phyloP scores from a whole-genome alignment of 2,797 vertebrate species.

The Florisuga fusca region DNA sequence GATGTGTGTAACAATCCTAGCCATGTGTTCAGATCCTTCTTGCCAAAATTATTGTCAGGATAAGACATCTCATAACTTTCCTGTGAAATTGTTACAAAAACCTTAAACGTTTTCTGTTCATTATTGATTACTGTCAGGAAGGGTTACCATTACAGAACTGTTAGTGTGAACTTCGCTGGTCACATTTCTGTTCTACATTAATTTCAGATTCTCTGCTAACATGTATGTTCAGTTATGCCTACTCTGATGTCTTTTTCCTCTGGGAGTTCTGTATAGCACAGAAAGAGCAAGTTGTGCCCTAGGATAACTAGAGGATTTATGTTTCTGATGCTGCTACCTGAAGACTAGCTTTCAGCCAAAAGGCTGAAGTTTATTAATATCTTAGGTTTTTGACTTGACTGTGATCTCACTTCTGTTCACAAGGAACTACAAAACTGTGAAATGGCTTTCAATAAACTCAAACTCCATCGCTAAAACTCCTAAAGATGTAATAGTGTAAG shows the following conservation, averaged over 20 bases:
- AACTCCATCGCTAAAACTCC: background rate
- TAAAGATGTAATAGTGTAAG: background rate
- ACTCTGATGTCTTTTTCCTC: background rate
- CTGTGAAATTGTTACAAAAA: background rate
- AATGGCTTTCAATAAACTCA: background rate
- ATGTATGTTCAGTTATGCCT: background rate
- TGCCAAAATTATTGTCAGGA: background rate
- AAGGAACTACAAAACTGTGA: background rate
- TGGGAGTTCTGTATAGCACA: background rate
- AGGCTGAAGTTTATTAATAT: background rate
- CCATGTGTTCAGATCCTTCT: background rate
- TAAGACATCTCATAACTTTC: background rate
- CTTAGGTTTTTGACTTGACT: background rate
- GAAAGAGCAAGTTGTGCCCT: background rate
- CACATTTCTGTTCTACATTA: fast-evolving
- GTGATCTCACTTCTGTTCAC: background rate
- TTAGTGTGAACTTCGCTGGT: background rate
- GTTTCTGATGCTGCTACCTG: background rate
- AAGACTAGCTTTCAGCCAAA: background rate
- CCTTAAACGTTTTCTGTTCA: background rate
- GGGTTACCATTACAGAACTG: fast-evolving
- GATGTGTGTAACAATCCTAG: background rate
- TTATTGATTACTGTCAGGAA: background rate
- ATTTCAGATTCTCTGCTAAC: background rate
- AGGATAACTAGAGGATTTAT: background rate